A percentile compares a stretch with the other conserved stretches of the same genome.
Conservation (phyloP, 2,113 vertebrate genomes). For the Heliornis fulica region DNA sequence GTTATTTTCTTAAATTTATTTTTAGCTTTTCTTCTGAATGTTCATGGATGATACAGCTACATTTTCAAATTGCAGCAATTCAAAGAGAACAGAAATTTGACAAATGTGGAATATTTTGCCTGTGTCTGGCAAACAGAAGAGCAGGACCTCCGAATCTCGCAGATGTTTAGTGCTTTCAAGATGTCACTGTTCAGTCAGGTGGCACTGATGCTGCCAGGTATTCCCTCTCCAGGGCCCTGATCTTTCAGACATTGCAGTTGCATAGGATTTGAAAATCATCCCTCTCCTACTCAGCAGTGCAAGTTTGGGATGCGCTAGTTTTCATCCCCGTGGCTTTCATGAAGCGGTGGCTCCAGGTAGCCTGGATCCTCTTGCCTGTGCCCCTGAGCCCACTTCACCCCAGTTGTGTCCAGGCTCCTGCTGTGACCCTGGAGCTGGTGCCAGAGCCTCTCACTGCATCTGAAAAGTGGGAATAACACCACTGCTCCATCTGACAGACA, state of each 20-base stretch:
- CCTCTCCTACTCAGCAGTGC: background rate
- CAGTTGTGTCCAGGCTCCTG: background rate
- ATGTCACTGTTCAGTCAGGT: background rate
- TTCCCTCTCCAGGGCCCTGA: background rate
- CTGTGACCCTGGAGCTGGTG: background rate
- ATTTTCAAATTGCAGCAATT: conserved; percentile 44
- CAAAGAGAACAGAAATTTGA: conserved; percentile 1
- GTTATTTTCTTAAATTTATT: conserved; percentile 50
- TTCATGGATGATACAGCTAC: conserved; percentile 4
- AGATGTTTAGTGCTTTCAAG: background rate
- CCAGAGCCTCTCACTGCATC: background rate
- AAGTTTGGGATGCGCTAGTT: background rate
- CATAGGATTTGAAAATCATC: background rate
- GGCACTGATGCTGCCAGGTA: background rate
- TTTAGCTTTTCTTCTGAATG: conserved; percentile 56
- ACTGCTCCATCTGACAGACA: background rate
- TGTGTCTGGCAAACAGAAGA: background rate
- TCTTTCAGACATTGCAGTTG: background rate
- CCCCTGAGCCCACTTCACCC: background rate
- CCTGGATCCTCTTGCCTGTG: background rate
- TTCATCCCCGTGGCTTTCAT: background rate
- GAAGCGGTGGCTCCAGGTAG: background rate
- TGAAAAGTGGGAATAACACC: background rate
- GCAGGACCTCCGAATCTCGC: background rate
- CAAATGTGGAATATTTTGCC: background rate